Percentiles rank a stretch among this genome's conserved stretches.
These are phyloP conservation scores for Cossypha dichroa DNA, from an alignment of 2,797 vertebrate species.

Conservation along the genomic window DNA sequence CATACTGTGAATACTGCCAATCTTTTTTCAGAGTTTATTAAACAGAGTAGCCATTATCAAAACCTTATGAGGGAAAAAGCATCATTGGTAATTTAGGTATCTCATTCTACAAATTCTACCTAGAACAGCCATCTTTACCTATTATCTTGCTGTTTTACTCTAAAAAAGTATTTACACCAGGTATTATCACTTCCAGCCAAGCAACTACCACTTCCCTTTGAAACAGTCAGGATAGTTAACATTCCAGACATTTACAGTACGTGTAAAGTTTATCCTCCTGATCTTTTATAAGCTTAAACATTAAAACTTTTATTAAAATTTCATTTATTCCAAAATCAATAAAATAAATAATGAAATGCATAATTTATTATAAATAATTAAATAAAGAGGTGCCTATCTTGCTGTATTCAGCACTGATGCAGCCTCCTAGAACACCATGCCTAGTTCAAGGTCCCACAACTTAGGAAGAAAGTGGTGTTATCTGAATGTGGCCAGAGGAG, in stretches of 20 bases:
- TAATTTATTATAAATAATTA: neutral
- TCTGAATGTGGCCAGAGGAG: neutral
- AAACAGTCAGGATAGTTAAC: slow-evolving; percentile 15
- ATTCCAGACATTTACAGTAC: neutral
- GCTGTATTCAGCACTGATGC: neutral
- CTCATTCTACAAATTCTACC: neutral
- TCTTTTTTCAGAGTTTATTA: neutral
- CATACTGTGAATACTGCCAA: neutral
- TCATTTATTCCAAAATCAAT: neutral
- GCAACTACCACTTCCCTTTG: neutral
- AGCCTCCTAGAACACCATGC: neutral
- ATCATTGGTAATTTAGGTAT: neutral
- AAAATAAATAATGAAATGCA: neutral
- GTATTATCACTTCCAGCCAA: slow-evolving; percentile 10
- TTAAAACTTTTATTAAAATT: neutral
- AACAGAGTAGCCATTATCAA: neutral
- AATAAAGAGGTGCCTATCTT: neutral
- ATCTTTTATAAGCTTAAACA: neutral
- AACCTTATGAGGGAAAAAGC: neutral
- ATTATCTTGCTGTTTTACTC: neutral
- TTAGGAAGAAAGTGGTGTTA: neutral
- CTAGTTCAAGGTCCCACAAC: neutral
- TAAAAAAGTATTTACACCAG: neutral
- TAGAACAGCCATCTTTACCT: neutral
- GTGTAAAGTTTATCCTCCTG: neutral